phyloP scores from a whole-genome alignment of 2,888 invertebrate genomes.

The Hydropsyche betteni region DNA sequence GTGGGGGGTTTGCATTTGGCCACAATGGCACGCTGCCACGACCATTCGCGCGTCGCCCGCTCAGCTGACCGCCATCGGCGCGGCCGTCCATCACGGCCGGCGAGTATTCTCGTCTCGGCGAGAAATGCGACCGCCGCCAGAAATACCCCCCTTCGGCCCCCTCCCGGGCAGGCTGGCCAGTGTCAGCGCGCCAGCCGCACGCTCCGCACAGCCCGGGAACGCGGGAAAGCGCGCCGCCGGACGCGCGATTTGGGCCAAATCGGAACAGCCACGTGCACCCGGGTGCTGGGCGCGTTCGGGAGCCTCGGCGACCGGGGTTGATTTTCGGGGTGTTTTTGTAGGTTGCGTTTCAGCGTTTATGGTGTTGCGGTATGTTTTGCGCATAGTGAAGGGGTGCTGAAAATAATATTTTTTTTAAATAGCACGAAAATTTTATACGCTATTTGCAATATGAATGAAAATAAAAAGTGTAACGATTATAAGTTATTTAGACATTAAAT shows the following conservation, averaged over 20 bases:
- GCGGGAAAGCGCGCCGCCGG: not conserved
- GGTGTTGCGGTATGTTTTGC: no score
- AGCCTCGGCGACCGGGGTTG: no score
- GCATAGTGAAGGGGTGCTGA: no score
- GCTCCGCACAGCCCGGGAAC: not conserved
- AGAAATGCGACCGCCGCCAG: conserved; percentile 4
- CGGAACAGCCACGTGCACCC: not conserved
- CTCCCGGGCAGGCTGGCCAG: not conserved
- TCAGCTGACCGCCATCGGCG: conserved; percentile 2
- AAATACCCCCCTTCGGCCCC: not conserved
- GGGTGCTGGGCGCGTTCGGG: no score
- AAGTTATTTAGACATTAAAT: no score
- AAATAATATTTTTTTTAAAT: no score
- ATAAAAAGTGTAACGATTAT: no score
- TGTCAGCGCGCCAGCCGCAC: not conserved
- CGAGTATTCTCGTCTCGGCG: conserved; percentile 13
- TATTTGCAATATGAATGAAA: no score
- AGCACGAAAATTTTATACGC: no score
- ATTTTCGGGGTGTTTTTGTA: no score
- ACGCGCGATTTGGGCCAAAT: conserved; percentile 11
- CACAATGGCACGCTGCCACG: conserved; percentile 2
- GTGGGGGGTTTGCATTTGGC: not conserved
- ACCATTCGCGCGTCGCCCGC: not conserved
- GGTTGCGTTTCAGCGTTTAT: no score
- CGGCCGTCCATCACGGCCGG: conserved; percentile 14